These are phyloP conservation scores for Strigamia crassipes DNA, from an alignment of 2,888 invertebrate genomes.

Conservation along the genomic window DNA sequence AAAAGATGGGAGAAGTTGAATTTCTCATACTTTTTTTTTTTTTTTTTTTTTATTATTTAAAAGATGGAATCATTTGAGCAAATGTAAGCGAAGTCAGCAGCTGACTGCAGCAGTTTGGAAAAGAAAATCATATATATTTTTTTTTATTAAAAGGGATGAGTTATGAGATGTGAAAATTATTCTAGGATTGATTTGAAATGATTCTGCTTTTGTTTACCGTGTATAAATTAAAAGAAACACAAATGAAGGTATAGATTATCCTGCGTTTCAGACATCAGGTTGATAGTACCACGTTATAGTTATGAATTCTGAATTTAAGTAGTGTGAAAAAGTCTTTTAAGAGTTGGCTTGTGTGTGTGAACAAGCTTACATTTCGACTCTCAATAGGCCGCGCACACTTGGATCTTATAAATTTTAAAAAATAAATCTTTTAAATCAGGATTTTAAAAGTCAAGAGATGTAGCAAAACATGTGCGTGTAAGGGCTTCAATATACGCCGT, in stretches of 20 bases:
- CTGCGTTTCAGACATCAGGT: too few species aligned
- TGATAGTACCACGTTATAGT: too few species aligned
- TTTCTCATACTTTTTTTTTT: not conserved
- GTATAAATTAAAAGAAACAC: not conserved
- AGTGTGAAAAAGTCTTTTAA: not conserved
- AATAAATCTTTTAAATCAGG: constrained; percentile 24
- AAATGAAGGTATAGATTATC: too few species aligned
- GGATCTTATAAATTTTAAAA: constrained; percentile 6
- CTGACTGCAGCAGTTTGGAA: constrained; percentile 23
- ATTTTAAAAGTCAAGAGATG: constrained; percentile 38
- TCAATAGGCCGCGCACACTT: not conserved
- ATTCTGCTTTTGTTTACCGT: not conserved
- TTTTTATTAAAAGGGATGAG: constrained; percentile 17
- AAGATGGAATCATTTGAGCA: not conserved
- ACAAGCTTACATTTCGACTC: not conserved
- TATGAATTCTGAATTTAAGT: too few species aligned
- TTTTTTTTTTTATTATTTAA: not conserved
- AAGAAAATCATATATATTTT: constrained; percentile 5
- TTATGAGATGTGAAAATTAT: constrained; percentile 1
- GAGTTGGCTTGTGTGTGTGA: not conserved
- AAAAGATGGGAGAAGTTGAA: not conserved
- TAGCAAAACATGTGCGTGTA: constrained; percentile 38
- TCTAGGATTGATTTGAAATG: not conserved
- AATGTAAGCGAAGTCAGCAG: constrained; percentile 20
- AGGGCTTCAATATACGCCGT: constrained; percentile 35